phyloP scores from a whole-genome alignment of 2,888 invertebrate species.

The Catocala fraxini region DNA sequence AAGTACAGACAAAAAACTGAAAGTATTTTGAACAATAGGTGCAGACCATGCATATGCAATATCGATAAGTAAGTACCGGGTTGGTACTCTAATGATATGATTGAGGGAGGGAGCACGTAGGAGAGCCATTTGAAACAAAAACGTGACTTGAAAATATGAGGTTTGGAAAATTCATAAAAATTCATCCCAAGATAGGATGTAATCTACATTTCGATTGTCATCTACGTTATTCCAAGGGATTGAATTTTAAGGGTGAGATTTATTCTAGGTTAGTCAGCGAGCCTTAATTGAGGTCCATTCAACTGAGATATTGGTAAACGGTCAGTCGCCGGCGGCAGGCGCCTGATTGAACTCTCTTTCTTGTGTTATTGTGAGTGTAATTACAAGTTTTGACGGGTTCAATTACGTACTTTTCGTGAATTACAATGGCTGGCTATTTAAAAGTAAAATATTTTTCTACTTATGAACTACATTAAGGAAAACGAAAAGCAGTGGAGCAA shows the following conservation, averaged over 20 bases:
- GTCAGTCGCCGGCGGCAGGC: conserved; percentile 59
- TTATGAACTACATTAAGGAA: too few species aligned
- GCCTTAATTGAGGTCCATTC: conserved; percentile 79
- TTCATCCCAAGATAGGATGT: conserved; percentile 60
- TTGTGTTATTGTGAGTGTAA: conserved; percentile 56
- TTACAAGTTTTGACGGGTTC: conserved; percentile 54
- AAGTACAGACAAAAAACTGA: conserved; percentile 25
- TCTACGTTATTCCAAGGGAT: conserved; percentile 63
- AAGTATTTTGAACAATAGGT: conserved; percentile 34
- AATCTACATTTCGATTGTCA: conserved; percentile 74
- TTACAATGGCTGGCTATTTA: neutral
- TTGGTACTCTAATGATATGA: conserved; percentile 14
- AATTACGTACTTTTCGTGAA: conserved; percentile 26
- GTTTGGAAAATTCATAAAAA: conserved; percentile 65
- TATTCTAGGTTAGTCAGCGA: conserved; percentile 66
- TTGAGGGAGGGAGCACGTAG: conserved; percentile 44
- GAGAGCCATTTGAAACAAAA: conserved; percentile 52
- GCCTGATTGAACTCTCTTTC: conserved; percentile 64
- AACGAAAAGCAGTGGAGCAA: too few species aligned
- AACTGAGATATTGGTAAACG: conserved; percentile 75
- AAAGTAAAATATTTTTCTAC: neutral
- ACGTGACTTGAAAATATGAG: conserved; percentile 64
- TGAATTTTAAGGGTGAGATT: conserved; percentile 65
- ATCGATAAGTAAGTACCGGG: conserved; percentile 39
- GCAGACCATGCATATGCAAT: conserved; percentile 32